Percentiles rank a stretch among this genome's conserved stretches.
These are phyloP conservation scores for Diloba caeruleocephala DNA, from an alignment of 2,888 invertebrate species.

Conservation along the genomic window DNA sequence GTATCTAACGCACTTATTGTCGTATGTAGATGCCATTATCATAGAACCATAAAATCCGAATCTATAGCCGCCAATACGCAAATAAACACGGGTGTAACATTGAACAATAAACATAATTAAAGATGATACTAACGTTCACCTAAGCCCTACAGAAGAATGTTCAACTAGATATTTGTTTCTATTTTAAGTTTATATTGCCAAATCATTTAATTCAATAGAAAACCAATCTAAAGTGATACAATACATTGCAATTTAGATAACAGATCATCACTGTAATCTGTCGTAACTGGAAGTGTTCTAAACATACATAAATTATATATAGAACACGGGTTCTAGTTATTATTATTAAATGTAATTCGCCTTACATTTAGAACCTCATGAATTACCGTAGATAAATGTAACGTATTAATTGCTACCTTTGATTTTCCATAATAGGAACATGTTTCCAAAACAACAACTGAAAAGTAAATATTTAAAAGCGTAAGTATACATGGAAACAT, in stretches of 20 bases:
- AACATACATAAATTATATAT: constrained; percentile 42
- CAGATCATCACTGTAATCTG: constrained; percentile 37
- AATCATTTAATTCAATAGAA: constrained; percentile 33
- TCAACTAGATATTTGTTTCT: constrained; percentile 15
- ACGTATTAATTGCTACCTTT: background rate
- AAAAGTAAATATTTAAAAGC: background rate
- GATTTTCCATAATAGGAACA: constrained; percentile 1
- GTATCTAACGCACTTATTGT: constrained; percentile 75
- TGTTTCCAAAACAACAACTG: background rate
- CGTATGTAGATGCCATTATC: constrained; percentile 64
- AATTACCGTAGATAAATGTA: constrained; percentile 6
- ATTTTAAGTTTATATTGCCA: constrained; percentile 24
- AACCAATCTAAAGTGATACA: constrained; percentile 24
- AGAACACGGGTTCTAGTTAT: constrained; percentile 28
- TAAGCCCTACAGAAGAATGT: constrained; percentile 13
- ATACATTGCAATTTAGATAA: constrained; percentile 37
- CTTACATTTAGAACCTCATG: constrained; percentile 14
- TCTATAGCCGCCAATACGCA: constrained; percentile 42
- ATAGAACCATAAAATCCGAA: constrained; percentile 52
- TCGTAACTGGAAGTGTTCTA: constrained; percentile 28
- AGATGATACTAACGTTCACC: constrained; percentile 10
- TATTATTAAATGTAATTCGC: constrained; percentile 23
- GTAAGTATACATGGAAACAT: constrained; percentile 5
- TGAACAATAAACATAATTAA: constrained; percentile 32
- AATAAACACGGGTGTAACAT: constrained; percentile 47